Evolutionary conservation across 2,888 invertebrate genomes (phyloP), one percentile per base, ranked within the genome.

Genomic region (Plagodis dolabraria): DNA sequence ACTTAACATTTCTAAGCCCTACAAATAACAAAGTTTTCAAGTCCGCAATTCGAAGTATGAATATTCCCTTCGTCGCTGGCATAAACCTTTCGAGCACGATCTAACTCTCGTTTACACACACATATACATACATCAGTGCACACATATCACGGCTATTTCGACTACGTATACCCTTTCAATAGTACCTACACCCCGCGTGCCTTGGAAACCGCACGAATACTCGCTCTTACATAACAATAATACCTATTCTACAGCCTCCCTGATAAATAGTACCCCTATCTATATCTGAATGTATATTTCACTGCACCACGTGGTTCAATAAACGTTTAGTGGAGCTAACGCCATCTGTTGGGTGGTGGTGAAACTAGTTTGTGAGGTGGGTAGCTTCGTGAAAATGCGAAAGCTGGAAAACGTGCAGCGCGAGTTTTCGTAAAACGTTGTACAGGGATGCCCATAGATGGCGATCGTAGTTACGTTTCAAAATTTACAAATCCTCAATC

Each of bases 141-240:
- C 68, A 65, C 84, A 87, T 85, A 88, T 87, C 85, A 85, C 82
- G 76, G 83, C 80, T 77, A 82, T 84, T 80, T 81, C 85, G 82
- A 57, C 52, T 85, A 77, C 79, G 76, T 79, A 83, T 87, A 86
- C 88, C 89, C 70, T 88, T 89, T 89, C 60, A 80, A 83, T 83
- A 10, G 40, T 40, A 40, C 40, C 36, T 36, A 81, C 82, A 64
- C 78, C 78, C 74, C 79, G 77, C 78, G 71, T 80, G 76, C 80
- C 83, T 85, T 80, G 70, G 80, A 87, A 88, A 89, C 90, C 90
- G 77, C 91, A 89, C 85, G 86, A 86, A 87, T 83, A 84, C 83
- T 80, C 82, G 75, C 83, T 86, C 87, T 90, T 90, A 92, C 90
- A 90, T 90, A 91, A 92, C 90, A 90, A 89, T 89, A 86, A 89